phyloP scores from a whole-genome alignment of 1,140 invertebrate genomes.

The Ylistrum balloti region DNA sequence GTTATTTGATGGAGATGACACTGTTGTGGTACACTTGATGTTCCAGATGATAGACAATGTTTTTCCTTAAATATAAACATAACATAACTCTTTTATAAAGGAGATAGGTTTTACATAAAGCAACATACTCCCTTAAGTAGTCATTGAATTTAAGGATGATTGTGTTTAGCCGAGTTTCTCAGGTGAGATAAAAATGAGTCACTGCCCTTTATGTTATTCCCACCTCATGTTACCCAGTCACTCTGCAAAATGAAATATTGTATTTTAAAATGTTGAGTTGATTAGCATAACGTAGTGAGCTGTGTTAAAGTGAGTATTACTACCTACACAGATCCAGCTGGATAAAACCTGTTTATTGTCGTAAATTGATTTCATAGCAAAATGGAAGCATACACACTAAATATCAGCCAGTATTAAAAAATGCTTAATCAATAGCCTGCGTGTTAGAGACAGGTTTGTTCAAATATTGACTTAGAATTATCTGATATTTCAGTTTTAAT shows the following conservation, averaged over 20 bases:
- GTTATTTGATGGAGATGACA: no score
- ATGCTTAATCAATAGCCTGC: neutral
- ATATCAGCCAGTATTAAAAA: neutral
- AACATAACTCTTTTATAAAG: no score
- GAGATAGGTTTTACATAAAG: no score
- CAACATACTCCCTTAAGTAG: neutral
- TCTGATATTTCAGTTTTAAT: neutral
- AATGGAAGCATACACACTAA: neutral
- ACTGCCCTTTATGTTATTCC: neutral
- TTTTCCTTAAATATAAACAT: no score
- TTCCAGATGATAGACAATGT: no score
- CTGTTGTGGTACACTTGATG: no score
- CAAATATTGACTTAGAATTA: conserved; percentile 19
- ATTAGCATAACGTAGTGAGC: neutral
- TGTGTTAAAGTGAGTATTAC: neutral
- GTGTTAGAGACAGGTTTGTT: neutral
- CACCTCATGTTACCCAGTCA: neutral
- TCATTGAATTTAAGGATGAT: neutral
- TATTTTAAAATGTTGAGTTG: neutral
- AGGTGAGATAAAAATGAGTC: conserved; percentile 8
- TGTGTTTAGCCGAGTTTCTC: neutral
- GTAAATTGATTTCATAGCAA: conserved; percentile 27
- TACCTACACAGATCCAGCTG: neutral
- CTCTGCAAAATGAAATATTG: conserved; percentile 18
- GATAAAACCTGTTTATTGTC: neutral